Conservation (phyloP, 2,797 vertebrate species). For the Pelochelys cantorii region DNA sequence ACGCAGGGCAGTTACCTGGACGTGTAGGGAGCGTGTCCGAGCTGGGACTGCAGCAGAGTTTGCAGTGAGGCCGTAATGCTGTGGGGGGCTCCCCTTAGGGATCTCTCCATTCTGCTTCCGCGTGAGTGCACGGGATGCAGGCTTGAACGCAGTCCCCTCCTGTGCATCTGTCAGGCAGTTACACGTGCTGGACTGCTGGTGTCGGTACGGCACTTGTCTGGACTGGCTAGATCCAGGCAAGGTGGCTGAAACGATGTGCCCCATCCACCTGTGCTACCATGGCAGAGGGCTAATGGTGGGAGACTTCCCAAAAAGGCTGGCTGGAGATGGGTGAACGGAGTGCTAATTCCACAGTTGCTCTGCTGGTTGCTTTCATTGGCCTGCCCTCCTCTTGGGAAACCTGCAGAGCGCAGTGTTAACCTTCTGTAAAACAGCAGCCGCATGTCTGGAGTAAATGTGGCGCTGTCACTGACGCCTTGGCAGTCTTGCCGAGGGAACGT, state of each 20-base stretch:
- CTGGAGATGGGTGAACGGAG: neutral
- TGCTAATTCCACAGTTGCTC: neutral
- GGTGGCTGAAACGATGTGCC: neutral
- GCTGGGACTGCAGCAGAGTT: neutral
- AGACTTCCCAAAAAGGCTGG: no score
- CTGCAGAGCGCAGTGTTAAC: neutral
- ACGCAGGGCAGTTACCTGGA: neutral
- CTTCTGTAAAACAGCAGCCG: rapidly evolving
- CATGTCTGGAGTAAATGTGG: neutral
- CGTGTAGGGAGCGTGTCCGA: no score
- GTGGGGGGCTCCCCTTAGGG: neutral
- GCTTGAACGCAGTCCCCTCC: neutral
- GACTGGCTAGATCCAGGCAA: neutral
- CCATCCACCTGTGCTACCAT: no score
- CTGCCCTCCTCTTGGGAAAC: neutral
- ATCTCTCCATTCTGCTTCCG: neutral
- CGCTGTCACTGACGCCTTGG: neutral
- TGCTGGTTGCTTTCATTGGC: neutral
- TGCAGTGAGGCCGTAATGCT: neutral
- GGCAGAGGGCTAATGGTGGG: neutral
- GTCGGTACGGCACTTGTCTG: neutral
- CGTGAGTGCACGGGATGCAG: neutral
- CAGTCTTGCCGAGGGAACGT: neutral
- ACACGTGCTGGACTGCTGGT: neutral
- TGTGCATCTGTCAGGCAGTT: neutral